Evolutionary conservation across 2,797 vertebrate genomes (phyloP).

Genomic region (Nothura maculosa): DNA sequence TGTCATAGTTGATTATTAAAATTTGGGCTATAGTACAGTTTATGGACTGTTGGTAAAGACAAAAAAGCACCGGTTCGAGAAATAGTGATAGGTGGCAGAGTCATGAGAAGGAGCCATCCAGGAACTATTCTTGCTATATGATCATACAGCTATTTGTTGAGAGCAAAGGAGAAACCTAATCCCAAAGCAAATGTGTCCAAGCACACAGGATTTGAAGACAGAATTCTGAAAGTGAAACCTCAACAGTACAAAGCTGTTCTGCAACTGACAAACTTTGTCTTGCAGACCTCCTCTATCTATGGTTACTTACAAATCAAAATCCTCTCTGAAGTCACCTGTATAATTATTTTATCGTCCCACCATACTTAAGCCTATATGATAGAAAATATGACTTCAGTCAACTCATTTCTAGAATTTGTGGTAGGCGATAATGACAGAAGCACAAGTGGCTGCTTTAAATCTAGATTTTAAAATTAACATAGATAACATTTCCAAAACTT

Average conservation of each 20-base stretch:
- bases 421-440: neutral
- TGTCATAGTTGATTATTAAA: neutral
- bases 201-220: neutral
- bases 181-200: neutral
- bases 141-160: neutral
- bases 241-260: neutral
- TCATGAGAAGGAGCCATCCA: neutral
- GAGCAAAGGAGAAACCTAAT: neutral
- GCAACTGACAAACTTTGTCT: neutral
- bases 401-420: neutral
- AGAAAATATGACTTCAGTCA: neutral
- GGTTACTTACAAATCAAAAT: neutral
- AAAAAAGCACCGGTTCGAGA: neutral
- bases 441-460: neutral
- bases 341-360: rapidly evolving
- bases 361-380: neutral
- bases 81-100: neutral
- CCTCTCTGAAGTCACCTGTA: neutral
- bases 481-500: neutral
- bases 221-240: neutral
- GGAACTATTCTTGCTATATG: neutral
- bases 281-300: neutral
- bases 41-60: neutral
- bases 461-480: neutral
- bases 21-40: neutral